Percentiles rank a stretch among this genome's conserved stretches.
Evolutionary conservation across 2,888 invertebrate genomes (phyloP).

Genomic region (Oscheius sp.): DNA sequence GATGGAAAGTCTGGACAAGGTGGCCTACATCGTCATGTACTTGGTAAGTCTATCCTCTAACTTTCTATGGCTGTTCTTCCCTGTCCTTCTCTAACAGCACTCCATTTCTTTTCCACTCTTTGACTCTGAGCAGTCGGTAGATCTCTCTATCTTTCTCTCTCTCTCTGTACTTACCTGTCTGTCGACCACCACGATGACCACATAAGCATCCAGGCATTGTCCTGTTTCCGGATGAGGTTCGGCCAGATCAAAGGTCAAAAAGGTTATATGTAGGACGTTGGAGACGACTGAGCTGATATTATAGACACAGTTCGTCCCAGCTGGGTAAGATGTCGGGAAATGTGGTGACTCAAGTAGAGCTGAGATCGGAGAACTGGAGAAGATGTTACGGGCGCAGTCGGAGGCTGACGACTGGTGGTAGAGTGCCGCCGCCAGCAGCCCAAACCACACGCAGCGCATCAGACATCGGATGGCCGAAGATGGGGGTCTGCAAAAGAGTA

Average conservation of each 20-base stretch:
- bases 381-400: conserved; percentile 36
- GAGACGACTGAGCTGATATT: conserved; percentile 57
- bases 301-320: conserved; percentile 58
- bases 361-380: conserved; percentile 24
- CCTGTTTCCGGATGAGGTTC: conserved; percentile 44
- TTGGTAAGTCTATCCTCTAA: no score
- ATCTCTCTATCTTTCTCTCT: no score
- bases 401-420: conserved; percentile 6
- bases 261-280: conserved; percentile 62
- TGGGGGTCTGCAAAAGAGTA: not conserved
- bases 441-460: conserved; percentile 33
- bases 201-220: conserved; percentile 71
- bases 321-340: conserved; percentile 58
- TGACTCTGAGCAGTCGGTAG: no score
- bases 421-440: conserved; percentile 30
- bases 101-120: no score
- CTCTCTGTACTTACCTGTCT: conserved; percentile 31
- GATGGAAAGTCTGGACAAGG: no score
- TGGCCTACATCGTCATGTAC: no score
- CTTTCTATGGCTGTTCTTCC: no score
- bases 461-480: conserved; percentile 27
- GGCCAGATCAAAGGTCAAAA: conserved; percentile 62
- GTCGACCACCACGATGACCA: conserved; percentile 64
- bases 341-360: conserved; percentile 53
- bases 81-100: no score